Percentiles rank a stretch among this genome's conserved stretches.
Conservation (phyloP, 2,113 vertebrate species). For the Seriola rivoliana region DNA sequence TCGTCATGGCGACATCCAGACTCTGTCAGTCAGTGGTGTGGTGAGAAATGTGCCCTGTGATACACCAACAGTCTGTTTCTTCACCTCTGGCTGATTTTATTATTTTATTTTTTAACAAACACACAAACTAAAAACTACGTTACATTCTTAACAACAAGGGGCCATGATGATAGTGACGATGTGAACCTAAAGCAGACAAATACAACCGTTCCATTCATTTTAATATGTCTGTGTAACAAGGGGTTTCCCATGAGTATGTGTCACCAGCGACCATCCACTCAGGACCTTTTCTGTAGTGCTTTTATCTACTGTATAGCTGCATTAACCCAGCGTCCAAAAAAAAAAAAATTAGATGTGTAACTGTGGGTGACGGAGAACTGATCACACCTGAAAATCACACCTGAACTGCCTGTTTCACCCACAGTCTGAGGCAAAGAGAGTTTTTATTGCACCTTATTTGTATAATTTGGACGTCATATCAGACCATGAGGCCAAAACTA, state of each 20-base stretch:
- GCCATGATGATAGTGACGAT: slow-evolving; percentile 38
- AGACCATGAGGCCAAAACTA: slow-evolving; percentile 48
- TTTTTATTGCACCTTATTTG: slow-evolving; percentile 63
- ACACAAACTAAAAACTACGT: neutral
- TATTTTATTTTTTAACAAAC: neutral
- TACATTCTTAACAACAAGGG: slow-evolving; percentile 27
- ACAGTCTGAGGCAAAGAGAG: slow-evolving; percentile 16
- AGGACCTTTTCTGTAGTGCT: slow-evolving; percentile 63
- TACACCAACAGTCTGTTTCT: neutral
- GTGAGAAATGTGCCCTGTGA: neutral
- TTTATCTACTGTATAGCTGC: slow-evolving; percentile 49
- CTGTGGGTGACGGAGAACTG: slow-evolving; percentile 24
- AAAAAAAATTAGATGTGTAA: neutral
- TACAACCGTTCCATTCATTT: slow-evolving; percentile 6
- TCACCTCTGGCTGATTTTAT: neutral
- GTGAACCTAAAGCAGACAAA: slow-evolving; percentile 37
- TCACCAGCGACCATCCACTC: slow-evolving; percentile 70
- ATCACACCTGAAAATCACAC: slow-evolving; percentile 20
- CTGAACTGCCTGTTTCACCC: slow-evolving; percentile 26
- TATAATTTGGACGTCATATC: slow-evolving; percentile 59
- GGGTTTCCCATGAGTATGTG: slow-evolving; percentile 38
- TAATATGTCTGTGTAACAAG: slow-evolving; percentile 45
- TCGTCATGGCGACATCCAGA: neutral
- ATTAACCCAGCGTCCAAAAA: slow-evolving; percentile 28
- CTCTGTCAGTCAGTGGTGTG: neutral